Base-by-base conservation (phyloP, 1,140 invertebrate species). In the Augochlora pura region DNA sequence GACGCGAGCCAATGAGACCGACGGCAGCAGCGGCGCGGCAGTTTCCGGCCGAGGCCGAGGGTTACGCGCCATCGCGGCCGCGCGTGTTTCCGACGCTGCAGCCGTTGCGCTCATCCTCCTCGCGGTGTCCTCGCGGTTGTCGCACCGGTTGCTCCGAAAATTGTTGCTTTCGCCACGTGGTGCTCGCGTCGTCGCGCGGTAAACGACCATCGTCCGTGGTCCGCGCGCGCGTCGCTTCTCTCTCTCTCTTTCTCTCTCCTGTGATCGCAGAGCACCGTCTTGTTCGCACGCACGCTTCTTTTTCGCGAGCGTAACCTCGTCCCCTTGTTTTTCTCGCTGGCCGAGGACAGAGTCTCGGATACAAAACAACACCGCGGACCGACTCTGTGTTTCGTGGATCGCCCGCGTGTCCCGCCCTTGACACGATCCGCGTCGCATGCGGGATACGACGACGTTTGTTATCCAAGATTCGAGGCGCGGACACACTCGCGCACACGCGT, bases 401-500 rank as follows among this genome's bases (percentile, higher is more conserved):
- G 21, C 49, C 0, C 49, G 49, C 16, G 54, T 21, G 18, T 57
- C 32, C 23, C 71, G 71, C 63, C 71, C 64, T 79, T 79, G 70
- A 73, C 77, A 79, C 54, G 12, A 60, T 66, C 62, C 60, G 75
- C 54, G 71, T 66, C 49, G 16, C 42, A 46, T 21, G n/a, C 54
- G 54, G n/a, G 39, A 64, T 10, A 46, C 77, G n/a, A n/a, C n/a
- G n/a, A n/a, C n/a, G 65, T 64, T 80, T 69, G 64, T 57, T 69
- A 77, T 77, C 49, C 66, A 65, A n/a, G 32, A 66, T 52, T 21
- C 18, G n/a, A 38, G 52, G 25, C 54, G 54, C 54, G 54, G n/a
- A 57, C 54, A 16, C 79, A 80, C 84, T 77, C 77, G 65, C 63
- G 77, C 77, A 73, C 67, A 65, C 77, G 32, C 80, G 68, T 64